phyloP scores from a whole-genome alignment of 2,113 vertebrate species.

The Carassius auratus region DNA sequence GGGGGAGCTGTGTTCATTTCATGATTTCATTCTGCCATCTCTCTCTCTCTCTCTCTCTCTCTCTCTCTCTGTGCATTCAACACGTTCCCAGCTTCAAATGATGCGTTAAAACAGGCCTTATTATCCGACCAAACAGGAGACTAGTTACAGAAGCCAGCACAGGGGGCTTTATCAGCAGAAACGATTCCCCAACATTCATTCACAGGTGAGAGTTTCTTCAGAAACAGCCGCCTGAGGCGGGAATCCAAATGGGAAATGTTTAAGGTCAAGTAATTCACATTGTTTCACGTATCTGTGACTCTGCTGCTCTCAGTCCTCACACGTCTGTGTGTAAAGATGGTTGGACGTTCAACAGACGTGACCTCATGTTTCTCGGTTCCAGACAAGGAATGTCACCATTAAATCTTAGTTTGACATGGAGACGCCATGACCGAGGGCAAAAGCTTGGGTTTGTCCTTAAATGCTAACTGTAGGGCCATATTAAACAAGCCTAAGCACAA shows the following conservation, averaged over 20 bases:
- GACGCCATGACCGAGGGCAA: not conserved
- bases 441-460: not conserved
- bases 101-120: conserved; percentile 23
- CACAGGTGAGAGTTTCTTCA: not conserved
- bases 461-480: not conserved
- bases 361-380: conserved; percentile 20
- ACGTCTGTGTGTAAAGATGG: not conserved
- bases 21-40: not conserved
- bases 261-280: conserved; percentile 7
- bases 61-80: not conserved
- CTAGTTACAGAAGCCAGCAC: not conserved
- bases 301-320: not conserved
- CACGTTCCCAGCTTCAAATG: conserved; percentile 9
- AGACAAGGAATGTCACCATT: not conserved
- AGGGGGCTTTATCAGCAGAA: not conserved
- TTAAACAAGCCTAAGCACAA: conserved; percentile 11
- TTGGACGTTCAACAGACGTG: not conserved
- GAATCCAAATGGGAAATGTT: not conserved
- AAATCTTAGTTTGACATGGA: conserved; percentile 14
- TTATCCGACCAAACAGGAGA: conserved; percentile 13
- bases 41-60: not conserved
- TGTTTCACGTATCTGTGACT: not conserved
- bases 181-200: not conserved
- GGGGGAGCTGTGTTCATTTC: conserved; percentile 50
- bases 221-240: not conserved